Base-by-base conservation (phyloP, 2,797 vertebrate genomes). In the Melanotaenia boesemani region DNA sequence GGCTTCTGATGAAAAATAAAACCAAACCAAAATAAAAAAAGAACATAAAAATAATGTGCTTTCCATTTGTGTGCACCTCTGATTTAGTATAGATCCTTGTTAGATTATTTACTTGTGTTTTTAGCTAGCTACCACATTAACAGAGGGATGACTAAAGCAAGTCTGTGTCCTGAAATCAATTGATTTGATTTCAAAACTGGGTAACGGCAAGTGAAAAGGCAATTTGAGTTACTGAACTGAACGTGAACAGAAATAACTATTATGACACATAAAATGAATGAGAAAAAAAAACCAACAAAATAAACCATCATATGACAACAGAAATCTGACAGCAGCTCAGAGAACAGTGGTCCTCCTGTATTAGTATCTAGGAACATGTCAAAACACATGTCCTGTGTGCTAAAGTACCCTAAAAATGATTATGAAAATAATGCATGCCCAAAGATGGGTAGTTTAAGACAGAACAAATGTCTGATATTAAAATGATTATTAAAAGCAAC, bases 311-410 rank as follows among this genome's bases (percentile, higher is more conserved):
- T 60, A 57, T 67, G 78, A 87, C 54, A 85, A 91, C 85, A 82
- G 67, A 83, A 90, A 80, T 86, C 60, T 64, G 86, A 92, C 90
- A 93, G 93, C 92, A 94, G 93, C 92, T 92, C 81, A 83, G 90
- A 93, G 89, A 92, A 91, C 92, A 88, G 83, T 86, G 90, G 88
- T 92, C 92, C 91, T 94, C 92, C 73, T 80, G 91, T 89, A 90
- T 93, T 94, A 94, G 91, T 92, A 88, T 76, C 81, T 81, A 89
- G 89, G 87, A 83, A 90, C 92, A 73, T 93, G 93, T 91, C 87
- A 82, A 93, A 94, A 93, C 83, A 90, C 93, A 93, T 88, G 88
- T 87, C 83, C 92, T 86, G 86, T 92, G 86, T 94, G 92, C 91
- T 94, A 94, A 92, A 84, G 84, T 88, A 92, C 88, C 90, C 86